Evolutionary conservation across 2,113 vertebrate species (phyloP), one percentile per base, ranked within the genome.

Genomic region (Pteruthius melanotis): DNA sequence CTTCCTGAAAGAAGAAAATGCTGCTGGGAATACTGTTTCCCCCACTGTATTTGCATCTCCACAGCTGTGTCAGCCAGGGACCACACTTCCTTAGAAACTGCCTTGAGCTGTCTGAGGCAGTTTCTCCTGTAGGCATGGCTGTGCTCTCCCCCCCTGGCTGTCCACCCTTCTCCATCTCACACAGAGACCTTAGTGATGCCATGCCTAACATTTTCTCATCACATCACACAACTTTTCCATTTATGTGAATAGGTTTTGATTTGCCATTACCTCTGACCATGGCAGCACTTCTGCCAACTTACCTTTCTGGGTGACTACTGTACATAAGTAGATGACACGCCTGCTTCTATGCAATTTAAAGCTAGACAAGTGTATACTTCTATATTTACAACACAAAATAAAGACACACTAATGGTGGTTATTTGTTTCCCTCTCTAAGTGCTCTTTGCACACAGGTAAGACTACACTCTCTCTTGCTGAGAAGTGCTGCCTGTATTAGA

Each of bases 331-430:
- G 86, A 89, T 79, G 52, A 53, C 70, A 52, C 0, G 6, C 49
- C 95, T 95, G 92, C 95, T 94, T 97, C 97, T 98, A 98, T 98
- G 97, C 98, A 98, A 97, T 94, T 95, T 95, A 86, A 97, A 94
- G 61, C 61, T 91, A 77, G 84, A 93, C 52, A 93, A 91, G 87
- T 96, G 83, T 95, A 90, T 56, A 74, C 37, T 70, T 93, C 89
- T 97, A 82, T 92, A 96, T 96, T 95, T 97, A 89, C 95, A 87
- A 94, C 91, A 96, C 64, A 92, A 92, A 98, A 98, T 98, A 98
- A 98, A 98, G 89, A 89, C 76, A 91, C 42, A 9, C 21, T 80
- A 59, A 49, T 2, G 19, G 56, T 74, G 76, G 33, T 28, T 80
- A 11, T 39, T 82, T 63, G 47, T 47, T 92, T 91, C 56, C 71